Evolutionary conservation across 2,113 vertebrate species (phyloP), one percentile per base, ranked within the genome.

Genomic region (Agapornis roseicollis): DNA sequence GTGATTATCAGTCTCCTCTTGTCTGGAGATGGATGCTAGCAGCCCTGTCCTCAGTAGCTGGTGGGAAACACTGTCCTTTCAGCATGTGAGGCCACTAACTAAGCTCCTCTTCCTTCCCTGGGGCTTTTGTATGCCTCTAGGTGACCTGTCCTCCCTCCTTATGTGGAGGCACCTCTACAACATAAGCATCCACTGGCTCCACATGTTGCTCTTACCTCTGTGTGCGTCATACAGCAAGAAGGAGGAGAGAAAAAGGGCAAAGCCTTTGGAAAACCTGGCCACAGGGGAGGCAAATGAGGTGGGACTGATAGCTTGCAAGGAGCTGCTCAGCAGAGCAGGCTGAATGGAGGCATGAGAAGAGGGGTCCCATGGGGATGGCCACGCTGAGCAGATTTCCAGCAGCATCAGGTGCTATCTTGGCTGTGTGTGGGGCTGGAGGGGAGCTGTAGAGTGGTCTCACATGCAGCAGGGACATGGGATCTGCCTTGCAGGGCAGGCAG

Each of bases 261-360:
- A 82, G 6, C 22, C 47, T 81, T 46, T 44, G 55, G 58, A 33
- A 33, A 70, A 27, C 6, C 39, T 16, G 39, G 64, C 52, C 42
- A n/a, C 0, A 0, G 35, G 18, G 39, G 49, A 4, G 5, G 16
- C 1, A 5, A 24, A 2, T 11, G 35, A 25, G 8, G 35, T 31
- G 71, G 46, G 5, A 5, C 61, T 69, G 56, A 15, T 53, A 81
- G 65, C 63, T 74, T 0, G 0, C 42, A 23, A 6, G 11, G 18
- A n/a, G 72, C 41, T 53, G 83, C 80, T 82, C 3, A 1, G 35
- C 28, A 2, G 70, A 64, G 71, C 53, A 60, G 44, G 19, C 2
- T 0, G 13, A 80, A 39, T 10, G 17, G 46, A 14, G 41, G 17
- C 20, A 9, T 11, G 44, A 17, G 61, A 37, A 39, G 33, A 28